Base-by-base conservation (phyloP, 1,140 invertebrate species). In the Cotesia vestalis region DNA sequence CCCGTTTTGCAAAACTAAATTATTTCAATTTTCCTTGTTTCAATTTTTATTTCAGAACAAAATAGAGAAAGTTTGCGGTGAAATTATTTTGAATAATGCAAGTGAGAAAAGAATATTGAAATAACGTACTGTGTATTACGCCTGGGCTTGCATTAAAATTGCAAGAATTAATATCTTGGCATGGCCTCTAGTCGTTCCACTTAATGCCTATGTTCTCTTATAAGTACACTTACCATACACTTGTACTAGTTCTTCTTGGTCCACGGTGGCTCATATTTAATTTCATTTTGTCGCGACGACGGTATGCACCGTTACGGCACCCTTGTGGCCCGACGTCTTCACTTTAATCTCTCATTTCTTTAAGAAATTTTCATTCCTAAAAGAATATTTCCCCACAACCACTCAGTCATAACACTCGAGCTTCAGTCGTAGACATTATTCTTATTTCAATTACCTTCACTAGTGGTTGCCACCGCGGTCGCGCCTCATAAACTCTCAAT, bases 261-360 rank as follows among this genome's bases (percentile, higher is more conserved):
- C 60, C 14, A 62, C 36, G 9, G 60, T 62, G 60, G 34, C 60
- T 62, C 35, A 27, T n/a, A 35, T 36, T 51, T 55, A 67, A 67
- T 55, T 67, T 67, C 35, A 55, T n/a, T 67, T 35, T 4, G 14
- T 55, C 52, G 75, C 60, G 74, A 40, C n/a, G 17, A 55, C 27
- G 76, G 75, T 78, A 80, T 77, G 78, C 76, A 69, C 73, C 72
- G 73, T 74, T 73, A 74, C 76, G 72, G 72, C 70, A 74, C 78
- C 74, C 75, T 70, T 75, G 78, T 74, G 78, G 75, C 74, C 60
- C 35, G 81, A 83, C 80, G 82, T 83, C 79, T 79, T 80, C 76
- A 79, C 84, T 79, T 85, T 79, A 78, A 84, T 86, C 83, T 79
- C 81, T 84, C 85, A 85, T 78, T 84, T 85, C 64, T 69, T 77